phyloP scores from a whole-genome alignment of 2,113 vertebrate genomes.

The Cryptomyrus ogoouensis region DNA sequence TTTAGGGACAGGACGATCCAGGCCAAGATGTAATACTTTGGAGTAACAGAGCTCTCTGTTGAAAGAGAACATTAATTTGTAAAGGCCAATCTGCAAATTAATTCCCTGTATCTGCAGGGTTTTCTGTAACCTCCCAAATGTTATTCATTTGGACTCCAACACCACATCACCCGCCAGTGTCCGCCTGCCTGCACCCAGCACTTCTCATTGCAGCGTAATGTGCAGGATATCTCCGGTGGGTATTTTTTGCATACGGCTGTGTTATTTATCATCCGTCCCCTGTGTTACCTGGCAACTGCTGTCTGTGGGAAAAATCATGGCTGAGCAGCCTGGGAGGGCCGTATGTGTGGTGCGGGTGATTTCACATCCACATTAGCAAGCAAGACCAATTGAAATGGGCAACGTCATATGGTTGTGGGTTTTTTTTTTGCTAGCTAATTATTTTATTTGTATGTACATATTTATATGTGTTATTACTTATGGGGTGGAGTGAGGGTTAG shows the following conservation, averaged over 20 bases:
- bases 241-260: neutral
- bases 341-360: neutral
- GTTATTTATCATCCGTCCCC: neutral
- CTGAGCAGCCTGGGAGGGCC: neutral
- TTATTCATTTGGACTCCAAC: neutral
- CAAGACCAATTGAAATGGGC: neutral
- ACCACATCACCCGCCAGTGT: neutral
- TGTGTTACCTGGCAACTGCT: neutral
- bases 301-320: neutral
- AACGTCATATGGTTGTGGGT: neutral
- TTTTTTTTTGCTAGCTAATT: neutral
- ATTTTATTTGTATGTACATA: neutral
- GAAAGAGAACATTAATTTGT: neutral
- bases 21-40: neutral
- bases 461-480: neutral
- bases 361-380: neutral
- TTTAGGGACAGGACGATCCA: neutral
- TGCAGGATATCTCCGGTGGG: neutral
- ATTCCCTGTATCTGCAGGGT: neutral
- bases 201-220: neutral
- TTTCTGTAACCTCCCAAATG: neutral
- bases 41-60: neutral
- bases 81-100: neutral
- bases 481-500: neutral
- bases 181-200: neutral